Evolutionary conservation across 1,140 invertebrate genomes (phyloP).

Genomic region (Atta texana): DNA sequence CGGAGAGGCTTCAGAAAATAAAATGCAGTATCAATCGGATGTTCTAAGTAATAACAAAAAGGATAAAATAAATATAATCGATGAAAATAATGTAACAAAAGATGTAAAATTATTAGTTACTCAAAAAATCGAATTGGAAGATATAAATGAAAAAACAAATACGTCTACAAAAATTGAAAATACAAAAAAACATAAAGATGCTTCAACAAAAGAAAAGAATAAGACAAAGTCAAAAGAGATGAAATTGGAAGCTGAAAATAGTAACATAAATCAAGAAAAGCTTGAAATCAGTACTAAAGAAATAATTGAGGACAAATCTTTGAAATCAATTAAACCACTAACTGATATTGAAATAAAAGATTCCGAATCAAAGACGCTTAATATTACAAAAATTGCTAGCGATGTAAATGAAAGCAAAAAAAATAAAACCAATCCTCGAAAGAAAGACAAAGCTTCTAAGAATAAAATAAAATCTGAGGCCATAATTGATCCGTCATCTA

Average conservation of each 20-base stretch:
- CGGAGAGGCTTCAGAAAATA: not conserved
- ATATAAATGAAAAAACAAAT: not conserved
- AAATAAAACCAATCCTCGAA: constrained; percentile 19
- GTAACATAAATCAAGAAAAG: constrained; percentile 14
- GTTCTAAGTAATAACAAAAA: constrained; percentile 1
- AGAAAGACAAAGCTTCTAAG: constrained; percentile 31
- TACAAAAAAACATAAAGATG: not conserved
- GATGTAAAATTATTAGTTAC: not conserved
- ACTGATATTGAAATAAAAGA: not conserved
- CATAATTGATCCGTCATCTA: not conserved
- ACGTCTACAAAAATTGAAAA: not conserved
- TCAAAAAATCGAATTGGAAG: constrained; percentile 11
- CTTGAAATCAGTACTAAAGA: not conserved
- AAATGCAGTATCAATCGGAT: not conserved
- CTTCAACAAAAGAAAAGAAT: constrained; percentile 24
- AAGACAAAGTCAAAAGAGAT: constrained; percentile 26
- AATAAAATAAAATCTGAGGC: constrained; percentile 19
- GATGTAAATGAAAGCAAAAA: constrained; percentile 12
- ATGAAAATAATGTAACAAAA: not conserved
- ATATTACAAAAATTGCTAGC: not conserved
- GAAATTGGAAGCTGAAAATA: not conserved
- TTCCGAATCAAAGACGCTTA: not conserved
- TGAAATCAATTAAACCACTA: not conserved
- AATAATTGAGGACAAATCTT: not conserved
- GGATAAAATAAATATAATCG: constrained; percentile 9